Base-by-base conservation (phyloP, 2,888 invertebrate species). In the Hydrotaea diabolus region DNA sequence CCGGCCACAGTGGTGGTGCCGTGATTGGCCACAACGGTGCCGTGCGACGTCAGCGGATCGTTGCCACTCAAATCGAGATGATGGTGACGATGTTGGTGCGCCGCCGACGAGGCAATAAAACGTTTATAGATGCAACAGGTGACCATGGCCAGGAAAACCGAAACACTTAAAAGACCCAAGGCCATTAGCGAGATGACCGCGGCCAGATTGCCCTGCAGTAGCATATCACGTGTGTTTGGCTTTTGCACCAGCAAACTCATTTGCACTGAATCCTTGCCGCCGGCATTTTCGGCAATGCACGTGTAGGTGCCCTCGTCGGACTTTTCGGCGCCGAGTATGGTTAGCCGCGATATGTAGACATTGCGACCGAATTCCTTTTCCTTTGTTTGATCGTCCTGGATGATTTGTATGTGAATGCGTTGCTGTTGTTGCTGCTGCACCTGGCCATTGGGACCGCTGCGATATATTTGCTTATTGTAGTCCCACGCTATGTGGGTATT, bases 201-300 rank as follows among this genome's bases (percentile, higher is more conserved):
- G 66, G 90, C 88, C 36, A 91, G 83, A 87, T 91, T 90, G 75
- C 88, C 89, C 82, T 91, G 89, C 75, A 91, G 85, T 73, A 91
- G 85, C 46, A 90, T 80, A 77, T 89, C 89, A 55, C 88, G 88
- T 31, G 88, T 87, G 4, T 86, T 86, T 3, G 89, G 87, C 76
- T 90, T 89, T 77, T 91, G 89, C 26, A 91, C 89, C 9, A 90
- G 83, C 57, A 91, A 81, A 85, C 87, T 89, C 59, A 97, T 93
- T 90, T 96, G 96, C 78, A 94, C 94, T 89, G 96, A 96, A 87
- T 95, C 95, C 17, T 95, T 94, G 1, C 97, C 97, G 0, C 96
- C 97, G 0, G 95, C 94, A 91, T 96, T 97, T 89, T 95, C 95
- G 0, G 97, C 97, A 11, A 95, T 94, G 89, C 98, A 98, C 72